These are phyloP conservation scores for Antheraea mylitta DNA, from an alignment of 1,140 invertebrate species.

Conservation along the genomic window DNA sequence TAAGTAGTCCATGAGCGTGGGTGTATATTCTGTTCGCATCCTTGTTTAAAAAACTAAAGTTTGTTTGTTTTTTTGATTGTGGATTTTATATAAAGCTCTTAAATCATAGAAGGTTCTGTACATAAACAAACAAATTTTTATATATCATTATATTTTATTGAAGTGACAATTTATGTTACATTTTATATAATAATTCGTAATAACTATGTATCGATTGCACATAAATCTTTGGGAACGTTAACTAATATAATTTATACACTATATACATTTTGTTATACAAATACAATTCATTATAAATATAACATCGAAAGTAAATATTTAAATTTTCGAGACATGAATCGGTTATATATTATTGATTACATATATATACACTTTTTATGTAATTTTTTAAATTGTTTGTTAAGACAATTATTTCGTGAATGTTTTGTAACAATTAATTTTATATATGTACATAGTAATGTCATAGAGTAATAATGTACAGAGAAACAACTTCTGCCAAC, in stretches of 20 bases:
- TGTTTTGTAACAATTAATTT: not conserved
- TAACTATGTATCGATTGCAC: constrained; percentile 66
- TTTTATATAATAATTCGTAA: constrained; percentile 40
- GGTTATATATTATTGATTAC: constrained; percentile 12
- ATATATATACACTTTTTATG: not conserved
- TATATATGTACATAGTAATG: not conserved
- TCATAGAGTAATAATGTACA: not conserved
- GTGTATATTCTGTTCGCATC: too few relatives aligned
- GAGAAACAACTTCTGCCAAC: not conserved
- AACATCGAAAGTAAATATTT: constrained; percentile 41
- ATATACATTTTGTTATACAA: constrained; percentile 40
- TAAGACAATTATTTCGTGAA: not conserved
- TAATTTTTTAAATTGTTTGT: not conserved
- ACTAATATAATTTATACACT: constrained; percentile 51
- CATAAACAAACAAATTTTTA: not conserved
- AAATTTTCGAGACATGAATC: constrained; percentile 32
- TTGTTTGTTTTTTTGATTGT: too few relatives aligned
- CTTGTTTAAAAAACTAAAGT: too few relatives aligned
- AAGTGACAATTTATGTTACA: constrained; percentile 44
- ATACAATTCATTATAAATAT: constrained; percentile 18
- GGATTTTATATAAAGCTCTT: too few relatives aligned
- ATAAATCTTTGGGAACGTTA: constrained; percentile 63
- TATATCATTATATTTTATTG: constrained; percentile 55
- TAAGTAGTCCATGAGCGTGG: too few relatives aligned
- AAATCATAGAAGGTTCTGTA: not conserved